Evolutionary conservation across 2,888 invertebrate species (phyloP).

Genomic region (Caenorhabditis japonica): DNA sequence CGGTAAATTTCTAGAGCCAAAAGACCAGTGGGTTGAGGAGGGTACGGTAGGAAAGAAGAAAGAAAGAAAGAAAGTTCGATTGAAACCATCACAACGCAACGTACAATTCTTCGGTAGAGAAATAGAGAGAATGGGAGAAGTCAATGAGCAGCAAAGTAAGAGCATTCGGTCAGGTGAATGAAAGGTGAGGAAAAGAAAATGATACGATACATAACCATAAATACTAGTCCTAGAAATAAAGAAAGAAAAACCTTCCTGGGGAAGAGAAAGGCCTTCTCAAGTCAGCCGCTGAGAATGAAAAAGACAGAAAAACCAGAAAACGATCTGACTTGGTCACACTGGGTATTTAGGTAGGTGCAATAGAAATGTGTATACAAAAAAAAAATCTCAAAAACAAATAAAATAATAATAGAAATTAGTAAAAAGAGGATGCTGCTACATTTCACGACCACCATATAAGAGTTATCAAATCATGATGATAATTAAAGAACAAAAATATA

Average conservation of each 20-base stretch:
- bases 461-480: conserved; percentile 47
- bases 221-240: conserved; percentile 27
- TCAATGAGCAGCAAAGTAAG: conserved; percentile 51
- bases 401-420: conserved; percentile 28
- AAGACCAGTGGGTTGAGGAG: neutral
- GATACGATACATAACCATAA: conserved; percentile 51
- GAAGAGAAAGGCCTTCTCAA: conserved; percentile 46
- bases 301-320: conserved; percentile 18
- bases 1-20: conserved; percentile 20
- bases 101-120: conserved; percentile 48
- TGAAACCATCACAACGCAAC: conserved; percentile 51
- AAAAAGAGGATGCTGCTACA: conserved; percentile 39
- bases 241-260: conserved; percentile 42
- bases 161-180: conserved; percentile 34
- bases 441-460: conserved; percentile 31
- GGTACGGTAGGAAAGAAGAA: no score
- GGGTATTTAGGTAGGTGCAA: no score
- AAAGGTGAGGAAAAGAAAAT: conserved; percentile 28
- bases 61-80: conserved; percentile 36
- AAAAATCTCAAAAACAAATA: conserved; percentile 10
- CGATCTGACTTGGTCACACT: neutral
- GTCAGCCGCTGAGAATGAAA: conserved; percentile 43
- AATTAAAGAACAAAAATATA: conserved; percentile 20
- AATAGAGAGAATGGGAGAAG: no score
- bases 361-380: conserved; percentile 12